phyloP scores from a whole-genome alignment of 2,888 invertebrate genomes.

The Oithona nana region DNA sequence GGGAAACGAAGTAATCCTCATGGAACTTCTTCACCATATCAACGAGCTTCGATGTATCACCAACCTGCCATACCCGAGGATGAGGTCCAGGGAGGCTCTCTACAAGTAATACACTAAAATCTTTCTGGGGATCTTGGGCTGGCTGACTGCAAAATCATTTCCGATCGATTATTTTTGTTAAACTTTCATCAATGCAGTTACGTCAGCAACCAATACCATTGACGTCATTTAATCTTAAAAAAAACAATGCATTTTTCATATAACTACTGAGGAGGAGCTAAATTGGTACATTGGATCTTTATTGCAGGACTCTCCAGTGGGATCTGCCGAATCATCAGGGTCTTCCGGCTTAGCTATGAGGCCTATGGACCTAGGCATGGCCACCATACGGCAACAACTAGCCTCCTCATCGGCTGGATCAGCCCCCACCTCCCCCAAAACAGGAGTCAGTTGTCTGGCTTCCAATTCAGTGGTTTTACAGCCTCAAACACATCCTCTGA shows the following conservation, averaged over 20 bases:
- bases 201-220: no score
- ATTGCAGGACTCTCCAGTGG: neutral
- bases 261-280: no score
- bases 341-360: neutral
- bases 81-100: neutral
- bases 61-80: neutral
- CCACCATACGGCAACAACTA: neutral
- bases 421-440: neutral
- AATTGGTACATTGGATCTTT: no score
- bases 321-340: neutral
- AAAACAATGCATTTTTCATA: no score
- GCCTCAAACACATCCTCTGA: neutral
- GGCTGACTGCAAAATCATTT: no score
- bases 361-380: neutral
- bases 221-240: no score
- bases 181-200: no score
- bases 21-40: neutral
- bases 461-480: no score
- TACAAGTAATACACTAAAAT: no score
- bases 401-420: neutral
- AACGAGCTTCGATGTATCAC: neutral
- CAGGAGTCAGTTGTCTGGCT: neutral
- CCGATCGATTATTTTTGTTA: no score
- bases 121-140: no score
- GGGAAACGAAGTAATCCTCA: slow-evolving; percentile 38